These are phyloP conservation scores for Archivesica marissinica DNA, from an alignment of 1,140 invertebrate genomes.

Conservation along the genomic window DNA sequence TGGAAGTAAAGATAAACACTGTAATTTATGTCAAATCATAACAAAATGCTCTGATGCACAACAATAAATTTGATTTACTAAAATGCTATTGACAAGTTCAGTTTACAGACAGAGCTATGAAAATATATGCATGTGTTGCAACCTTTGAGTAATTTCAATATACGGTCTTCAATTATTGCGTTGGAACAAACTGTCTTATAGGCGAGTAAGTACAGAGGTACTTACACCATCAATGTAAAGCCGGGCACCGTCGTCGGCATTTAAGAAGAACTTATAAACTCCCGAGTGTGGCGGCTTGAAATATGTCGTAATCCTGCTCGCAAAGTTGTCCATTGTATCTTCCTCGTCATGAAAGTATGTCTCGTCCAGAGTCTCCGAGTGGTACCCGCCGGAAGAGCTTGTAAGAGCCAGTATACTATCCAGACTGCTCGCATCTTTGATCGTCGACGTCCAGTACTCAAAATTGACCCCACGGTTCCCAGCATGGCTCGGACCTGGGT, in stretches of 20 bases:
- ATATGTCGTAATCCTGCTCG: constrained; percentile 24
- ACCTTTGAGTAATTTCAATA: neutral
- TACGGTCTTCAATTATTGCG: too few species aligned
- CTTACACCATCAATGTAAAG: constrained; percentile 57
- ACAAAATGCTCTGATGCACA: too few species aligned
- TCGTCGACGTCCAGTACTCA: constrained; percentile 47
- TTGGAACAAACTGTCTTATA: too few species aligned
- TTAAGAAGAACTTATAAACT: constrained; percentile 50
- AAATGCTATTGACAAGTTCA: too few species aligned
- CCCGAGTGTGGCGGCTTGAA: constrained; percentile 50
- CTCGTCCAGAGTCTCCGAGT: constrained; percentile 24
- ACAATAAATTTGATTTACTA: too few species aligned
- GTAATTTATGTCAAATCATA: too few species aligned
- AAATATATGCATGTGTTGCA: neutral
- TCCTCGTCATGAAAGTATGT: constrained; percentile 45
- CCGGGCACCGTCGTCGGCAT: constrained; percentile 47
- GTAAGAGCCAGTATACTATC: constrained; percentile 12
- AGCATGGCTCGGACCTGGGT: neutral
- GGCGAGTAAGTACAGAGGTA: too few species aligned
- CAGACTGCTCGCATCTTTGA: constrained; percentile 2
- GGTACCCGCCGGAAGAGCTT: constrained; percentile 2
- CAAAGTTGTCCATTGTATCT: constrained; percentile 53
- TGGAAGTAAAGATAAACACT: too few species aligned
- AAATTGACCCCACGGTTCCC: constrained; percentile 50
- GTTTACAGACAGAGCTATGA: too few species aligned